phyloP scores from a whole-genome alignment of 2,888 invertebrate genomes.

The Geophilus truncorum region DNA sequence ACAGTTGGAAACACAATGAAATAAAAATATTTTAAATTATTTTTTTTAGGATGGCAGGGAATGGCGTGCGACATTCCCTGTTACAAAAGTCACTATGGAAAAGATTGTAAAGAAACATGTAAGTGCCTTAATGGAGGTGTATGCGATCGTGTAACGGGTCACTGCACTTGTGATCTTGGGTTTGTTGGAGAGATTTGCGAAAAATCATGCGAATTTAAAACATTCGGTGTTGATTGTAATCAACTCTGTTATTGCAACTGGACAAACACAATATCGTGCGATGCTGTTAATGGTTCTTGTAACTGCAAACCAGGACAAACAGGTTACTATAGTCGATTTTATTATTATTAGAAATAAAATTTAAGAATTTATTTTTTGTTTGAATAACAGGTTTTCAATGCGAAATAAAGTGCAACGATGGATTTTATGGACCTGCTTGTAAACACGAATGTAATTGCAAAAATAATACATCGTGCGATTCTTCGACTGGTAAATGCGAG shows the following conservation, averaged over 20 bases:
- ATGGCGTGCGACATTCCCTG: slow-evolving; percentile 36
- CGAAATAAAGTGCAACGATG: slow-evolving; percentile 49
- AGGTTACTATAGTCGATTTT: slow-evolving; percentile 20
- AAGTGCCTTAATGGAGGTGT: slow-evolving; percentile 49
- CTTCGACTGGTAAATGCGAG: slow-evolving; percentile 68
- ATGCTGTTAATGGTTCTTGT: slow-evolving; percentile 51
- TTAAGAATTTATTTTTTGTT: neutral
- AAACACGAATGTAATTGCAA: slow-evolving; percentile 69
- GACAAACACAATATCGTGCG: slow-evolving; percentile 43
- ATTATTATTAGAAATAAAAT: neutral
- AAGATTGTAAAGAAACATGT: slow-evolving; percentile 41
- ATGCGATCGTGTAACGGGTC: slow-evolving; percentile 77
- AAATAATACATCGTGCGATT: slow-evolving; percentile 81
- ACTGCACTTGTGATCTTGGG: slow-evolving; percentile 54
- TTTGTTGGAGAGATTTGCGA: slow-evolving; percentile 36
- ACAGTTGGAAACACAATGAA: neutral
- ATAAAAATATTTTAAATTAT: neutral
- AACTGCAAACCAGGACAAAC: slow-evolving; percentile 43
- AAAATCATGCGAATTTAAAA: slow-evolving; percentile 33
- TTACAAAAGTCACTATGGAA: slow-evolving; percentile 36
- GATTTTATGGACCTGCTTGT: slow-evolving; percentile 77
- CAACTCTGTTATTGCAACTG: slow-evolving; percentile 42
- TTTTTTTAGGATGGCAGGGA: slow-evolving; percentile 39
- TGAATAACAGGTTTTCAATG: slow-evolving; percentile 41
- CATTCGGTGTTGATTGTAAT: slow-evolving; percentile 42